Percentiles rank a stretch among this genome's conserved stretches.
phyloP scores from a whole-genome alignment of 1,140 invertebrate species.

The Venturia canescens region DNA sequence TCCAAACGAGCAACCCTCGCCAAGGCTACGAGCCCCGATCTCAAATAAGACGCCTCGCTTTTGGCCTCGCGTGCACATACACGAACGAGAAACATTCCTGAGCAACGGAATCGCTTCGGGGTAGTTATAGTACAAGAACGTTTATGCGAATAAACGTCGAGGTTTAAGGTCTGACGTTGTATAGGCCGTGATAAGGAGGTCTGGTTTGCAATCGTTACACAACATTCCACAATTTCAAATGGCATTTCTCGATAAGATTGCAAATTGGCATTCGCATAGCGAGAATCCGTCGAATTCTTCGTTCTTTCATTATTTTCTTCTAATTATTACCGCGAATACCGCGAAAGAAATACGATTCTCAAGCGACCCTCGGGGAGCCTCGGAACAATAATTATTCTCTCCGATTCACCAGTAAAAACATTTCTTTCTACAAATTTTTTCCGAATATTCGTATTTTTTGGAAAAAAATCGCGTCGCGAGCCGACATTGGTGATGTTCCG shows the following conservation, averaged over 20 bases:
- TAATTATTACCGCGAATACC: constrained; percentile 41
- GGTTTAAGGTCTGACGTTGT: constrained; percentile 25
- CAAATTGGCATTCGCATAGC: constrained; percentile 62
- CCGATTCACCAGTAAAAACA: too few relatives aligned
- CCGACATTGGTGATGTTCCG: too few relatives aligned
- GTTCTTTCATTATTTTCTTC: constrained; percentile 58
- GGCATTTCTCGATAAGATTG: constrained; percentile 60
- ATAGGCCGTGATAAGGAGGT: constrained; percentile 46
- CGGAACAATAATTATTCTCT: too few relatives aligned
- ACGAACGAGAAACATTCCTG: constrained; percentile 45
- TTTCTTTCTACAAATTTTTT: too few relatives aligned
- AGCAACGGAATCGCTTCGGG: constrained; percentile 32
- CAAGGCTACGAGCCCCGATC: neutral
- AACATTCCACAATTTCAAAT: constrained; percentile 69
- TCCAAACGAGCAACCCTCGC: too few relatives aligned
- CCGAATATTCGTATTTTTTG: too few relatives aligned
- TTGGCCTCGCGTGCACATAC: constrained; percentile 44
- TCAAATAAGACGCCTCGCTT: constrained; percentile 24
- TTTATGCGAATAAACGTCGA: constrained; percentile 32
- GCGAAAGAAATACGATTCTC: neutral
- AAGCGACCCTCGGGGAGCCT: too few relatives aligned
- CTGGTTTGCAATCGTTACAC: constrained; percentile 68
- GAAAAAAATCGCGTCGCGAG: too few relatives aligned
- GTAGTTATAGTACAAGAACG: constrained; percentile 40
- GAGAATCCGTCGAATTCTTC: constrained; percentile 65